phyloP scores from a whole-genome alignment of 1,140 invertebrate genomes.

The Atta colombica region DNA sequence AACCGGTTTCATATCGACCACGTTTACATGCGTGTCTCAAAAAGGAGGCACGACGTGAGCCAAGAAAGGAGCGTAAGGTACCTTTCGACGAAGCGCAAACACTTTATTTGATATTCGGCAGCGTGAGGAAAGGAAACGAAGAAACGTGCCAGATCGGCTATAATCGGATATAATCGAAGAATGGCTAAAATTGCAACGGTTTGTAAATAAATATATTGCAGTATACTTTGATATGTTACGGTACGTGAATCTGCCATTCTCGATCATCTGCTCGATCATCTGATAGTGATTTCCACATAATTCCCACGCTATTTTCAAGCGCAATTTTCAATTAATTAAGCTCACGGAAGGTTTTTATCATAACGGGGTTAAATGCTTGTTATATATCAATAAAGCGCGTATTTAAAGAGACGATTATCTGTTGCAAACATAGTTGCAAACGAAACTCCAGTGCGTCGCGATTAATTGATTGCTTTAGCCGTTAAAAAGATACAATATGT shows the following conservation, averaged over 20 bases:
- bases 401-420: neutral
- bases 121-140: neutral
- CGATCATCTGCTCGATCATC: neutral
- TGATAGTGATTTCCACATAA: neutral
- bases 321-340: neutral
- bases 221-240: neutral
- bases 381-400: neutral
- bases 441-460: neutral
- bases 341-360: neutral
- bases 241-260: neutral
- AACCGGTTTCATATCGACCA: conserved; percentile 73
- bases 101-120: conserved; percentile 43
- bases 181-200: conserved; percentile 8
- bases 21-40: conserved; percentile 72
- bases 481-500: neutral
- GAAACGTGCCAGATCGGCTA: neutral
- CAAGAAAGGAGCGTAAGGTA: conserved; percentile 46
- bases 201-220: neutral
- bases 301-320: neutral
- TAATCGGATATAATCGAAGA: neutral
- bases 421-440: neutral
- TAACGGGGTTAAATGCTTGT: neutral
- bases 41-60: conserved; percentile 70
- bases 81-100: conserved; percentile 32
- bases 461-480: neutral